A percentile compares a stretch with the other conserved stretches of the same genome.
phyloP scores from a whole-genome alignment of 2,888 invertebrate genomes.

The Zele albiditarsus region DNA sequence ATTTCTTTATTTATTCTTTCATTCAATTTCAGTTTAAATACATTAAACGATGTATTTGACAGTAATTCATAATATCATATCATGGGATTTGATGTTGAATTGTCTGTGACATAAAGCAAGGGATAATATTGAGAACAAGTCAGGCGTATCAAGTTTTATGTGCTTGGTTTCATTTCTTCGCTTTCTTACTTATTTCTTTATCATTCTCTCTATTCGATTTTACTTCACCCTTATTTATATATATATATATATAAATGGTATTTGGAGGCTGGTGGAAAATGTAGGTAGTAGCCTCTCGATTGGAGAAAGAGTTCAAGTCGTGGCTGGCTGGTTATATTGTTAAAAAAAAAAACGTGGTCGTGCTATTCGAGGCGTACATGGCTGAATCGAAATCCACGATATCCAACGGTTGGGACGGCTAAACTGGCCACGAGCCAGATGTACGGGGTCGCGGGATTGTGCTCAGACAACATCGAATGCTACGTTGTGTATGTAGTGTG shows the following conservation, averaged over 20 bases:
- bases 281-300: conserved; percentile 26
- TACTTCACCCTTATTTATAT: conserved; percentile 14
- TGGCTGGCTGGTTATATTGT: conserved; percentile 30
- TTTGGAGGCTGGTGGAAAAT: conserved; percentile 23
- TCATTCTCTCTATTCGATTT: conserved; percentile 6
- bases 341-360: conserved; percentile 34
- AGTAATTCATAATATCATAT: not conserved
- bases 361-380: conserved; percentile 35
- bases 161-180: not conserved
- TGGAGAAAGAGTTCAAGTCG: conserved; percentile 30
- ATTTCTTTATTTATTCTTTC: not conserved
- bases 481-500: conserved; percentile 5
- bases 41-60: not conserved
- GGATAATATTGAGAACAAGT: conserved; percentile 1
- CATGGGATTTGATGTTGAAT: conserved; percentile 2
- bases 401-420: conserved; percentile 24
- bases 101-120: conserved; percentile 10
- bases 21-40: not conserved
- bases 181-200: not conserved
- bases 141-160: conserved; percentile 11
- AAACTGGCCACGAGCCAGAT: conserved; percentile 42
- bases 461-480: conserved; percentile 30
- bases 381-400: conserved; percentile 44
- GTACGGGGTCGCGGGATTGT: conserved; percentile 36
- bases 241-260: conserved; percentile 29